phyloP scores from a whole-genome alignment of 2,797 vertebrate species.

The Gallinago solitaria region DNA sequence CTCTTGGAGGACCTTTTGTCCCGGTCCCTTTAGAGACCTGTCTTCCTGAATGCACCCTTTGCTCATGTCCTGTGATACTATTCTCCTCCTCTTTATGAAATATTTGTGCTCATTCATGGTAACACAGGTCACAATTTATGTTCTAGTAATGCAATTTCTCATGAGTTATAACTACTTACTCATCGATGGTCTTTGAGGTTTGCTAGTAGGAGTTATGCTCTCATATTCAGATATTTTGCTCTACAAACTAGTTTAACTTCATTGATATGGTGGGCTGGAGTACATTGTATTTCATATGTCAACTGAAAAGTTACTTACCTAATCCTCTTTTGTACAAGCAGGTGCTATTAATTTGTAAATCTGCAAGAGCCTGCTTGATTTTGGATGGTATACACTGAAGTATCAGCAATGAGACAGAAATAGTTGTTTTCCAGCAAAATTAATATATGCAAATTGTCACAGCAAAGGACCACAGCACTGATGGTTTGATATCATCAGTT shows the following conservation, averaged over 20 bases:
- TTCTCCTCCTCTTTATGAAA: background rate
- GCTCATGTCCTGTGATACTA: background rate
- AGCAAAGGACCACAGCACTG: background rate
- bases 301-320: background rate
- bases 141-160: background rate
- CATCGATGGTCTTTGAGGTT: background rate
- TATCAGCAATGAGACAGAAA: background rate
- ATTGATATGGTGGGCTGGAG: background rate
- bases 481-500: background rate
- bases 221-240: background rate
- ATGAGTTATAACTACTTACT: background rate
- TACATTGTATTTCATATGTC: background rate
- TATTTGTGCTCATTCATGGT: background rate
- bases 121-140: background rate
- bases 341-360: background rate
- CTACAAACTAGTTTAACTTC: background rate
- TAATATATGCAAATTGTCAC: background rate
- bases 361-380: background rate
- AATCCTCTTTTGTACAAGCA: background rate
- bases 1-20: background rate
- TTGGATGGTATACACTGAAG: background rate
- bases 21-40: background rate
- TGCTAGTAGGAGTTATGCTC: background rate
- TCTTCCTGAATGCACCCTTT: background rate
- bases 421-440: background rate